Evolutionary conservation across 2,113 vertebrate genomes (phyloP).

Genomic region (Eubucco bourcierii): DNA sequence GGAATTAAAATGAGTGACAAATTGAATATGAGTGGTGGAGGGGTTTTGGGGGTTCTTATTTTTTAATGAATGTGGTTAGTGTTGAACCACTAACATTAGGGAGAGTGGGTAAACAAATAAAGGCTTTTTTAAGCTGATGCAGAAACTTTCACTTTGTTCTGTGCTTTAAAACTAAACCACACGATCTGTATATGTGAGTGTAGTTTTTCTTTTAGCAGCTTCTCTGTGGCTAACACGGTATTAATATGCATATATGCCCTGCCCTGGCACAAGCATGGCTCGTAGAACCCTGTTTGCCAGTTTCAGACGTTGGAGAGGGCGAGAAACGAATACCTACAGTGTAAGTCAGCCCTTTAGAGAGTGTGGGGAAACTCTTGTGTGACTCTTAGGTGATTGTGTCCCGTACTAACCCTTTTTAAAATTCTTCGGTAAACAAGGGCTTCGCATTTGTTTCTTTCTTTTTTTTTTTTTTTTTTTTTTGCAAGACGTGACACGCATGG

Average conservation of each 20-base stretch:
- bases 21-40: not conserved
- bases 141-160: not conserved
- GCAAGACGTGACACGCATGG: not conserved
- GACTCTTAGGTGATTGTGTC: not conserved
- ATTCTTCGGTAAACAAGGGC: not conserved
- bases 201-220: not conserved
- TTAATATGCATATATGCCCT: not conserved
- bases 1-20: not conserved
- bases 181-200: accelerated
- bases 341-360: not conserved
- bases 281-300: not conserved
- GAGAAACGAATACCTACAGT: not conserved
- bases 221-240: not conserved
- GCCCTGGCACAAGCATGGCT: not conserved
- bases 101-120: not conserved
- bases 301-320: not conserved
- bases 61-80: not conserved
- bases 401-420: not conserved
- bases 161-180: not conserved
- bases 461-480: not conserved
- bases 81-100: not conserved
- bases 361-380: not conserved
- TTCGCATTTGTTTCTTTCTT: not conserved
- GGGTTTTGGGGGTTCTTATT: too few species aligned
- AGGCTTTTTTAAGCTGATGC: not conserved